Percentiles rank a stretch among this genome's conserved stretches.
Evolutionary conservation across 2,113 vertebrate species (phyloP).

Genomic region (Neodon shergylaensis): DNA sequence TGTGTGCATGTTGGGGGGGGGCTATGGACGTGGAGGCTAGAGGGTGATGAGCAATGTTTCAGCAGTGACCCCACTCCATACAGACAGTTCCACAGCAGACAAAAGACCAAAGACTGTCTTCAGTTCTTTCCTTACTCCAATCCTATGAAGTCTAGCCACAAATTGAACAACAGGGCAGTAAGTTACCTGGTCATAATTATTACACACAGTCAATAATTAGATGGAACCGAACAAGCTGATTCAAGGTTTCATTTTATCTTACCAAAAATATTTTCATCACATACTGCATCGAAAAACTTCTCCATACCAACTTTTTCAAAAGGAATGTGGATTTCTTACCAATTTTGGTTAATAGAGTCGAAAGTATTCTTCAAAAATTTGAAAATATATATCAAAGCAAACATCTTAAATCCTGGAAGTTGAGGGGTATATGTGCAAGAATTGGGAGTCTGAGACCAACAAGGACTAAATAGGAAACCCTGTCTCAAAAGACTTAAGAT

Average conservation of each 20-base stretch:
- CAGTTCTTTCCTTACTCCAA: background rate
- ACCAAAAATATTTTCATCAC: background rate
- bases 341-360: background rate
- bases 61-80: background rate
- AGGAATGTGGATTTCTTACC: background rate
- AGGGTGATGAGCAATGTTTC: background rate
- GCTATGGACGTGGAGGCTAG: too few species aligned
- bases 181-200: background rate
- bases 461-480: background rate
- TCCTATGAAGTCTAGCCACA: background rate
- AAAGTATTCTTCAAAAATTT: background rate
- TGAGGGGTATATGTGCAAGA: background rate
- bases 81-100: background rate
- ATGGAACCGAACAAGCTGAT: background rate
- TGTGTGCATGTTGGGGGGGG: too few species aligned
- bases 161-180: background rate
- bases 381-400: constrained; percentile 18
- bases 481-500: background rate
- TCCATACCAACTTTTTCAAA: background rate
- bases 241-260: background rate
- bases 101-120: background rate
- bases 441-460: background rate
- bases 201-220: background rate
- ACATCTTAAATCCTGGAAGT: background rate
- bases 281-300: background rate